Conservation (phyloP, 2,113 vertebrate species). For the Toxostoma redivivum region DNA sequence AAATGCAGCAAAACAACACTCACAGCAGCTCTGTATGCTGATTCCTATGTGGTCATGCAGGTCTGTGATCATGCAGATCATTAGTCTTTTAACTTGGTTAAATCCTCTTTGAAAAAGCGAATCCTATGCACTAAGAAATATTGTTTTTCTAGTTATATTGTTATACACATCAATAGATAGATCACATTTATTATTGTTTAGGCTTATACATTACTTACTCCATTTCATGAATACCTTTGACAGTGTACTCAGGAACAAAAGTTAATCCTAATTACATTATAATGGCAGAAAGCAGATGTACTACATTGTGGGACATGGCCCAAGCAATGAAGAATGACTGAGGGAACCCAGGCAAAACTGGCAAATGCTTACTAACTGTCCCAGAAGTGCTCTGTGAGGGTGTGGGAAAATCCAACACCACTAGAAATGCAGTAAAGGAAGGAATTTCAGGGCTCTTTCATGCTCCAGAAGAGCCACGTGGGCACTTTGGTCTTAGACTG, state of each 20-base stretch:
- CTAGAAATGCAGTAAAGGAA: neutral
- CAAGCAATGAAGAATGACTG: neutral
- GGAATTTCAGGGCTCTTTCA: neutral
- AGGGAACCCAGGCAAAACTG: neutral
- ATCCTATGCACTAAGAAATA: neutral
- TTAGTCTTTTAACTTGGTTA: neutral
- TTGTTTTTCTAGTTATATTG: neutral
- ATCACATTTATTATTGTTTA: neutral
- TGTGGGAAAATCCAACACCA: neutral
- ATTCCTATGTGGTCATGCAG: neutral
- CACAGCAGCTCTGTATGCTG: neutral
- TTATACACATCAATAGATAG: neutral
- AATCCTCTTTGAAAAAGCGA: neutral
- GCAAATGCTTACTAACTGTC: neutral
- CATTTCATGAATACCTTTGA: neutral
- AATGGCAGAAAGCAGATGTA: neutral
- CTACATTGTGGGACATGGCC: neutral
- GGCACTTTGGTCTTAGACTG: neutral
- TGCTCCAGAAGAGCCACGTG: neutral
- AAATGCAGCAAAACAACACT: neutral
- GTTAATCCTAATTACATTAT: neutral
- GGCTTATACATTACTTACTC: neutral
- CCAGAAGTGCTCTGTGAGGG: neutral
- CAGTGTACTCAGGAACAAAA: neutral
- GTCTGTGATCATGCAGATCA: too few species aligned